These are phyloP conservation scores for Trachemys scripta DNA, from an alignment of 2,113 vertebrate species.

Conservation along the genomic window DNA sequence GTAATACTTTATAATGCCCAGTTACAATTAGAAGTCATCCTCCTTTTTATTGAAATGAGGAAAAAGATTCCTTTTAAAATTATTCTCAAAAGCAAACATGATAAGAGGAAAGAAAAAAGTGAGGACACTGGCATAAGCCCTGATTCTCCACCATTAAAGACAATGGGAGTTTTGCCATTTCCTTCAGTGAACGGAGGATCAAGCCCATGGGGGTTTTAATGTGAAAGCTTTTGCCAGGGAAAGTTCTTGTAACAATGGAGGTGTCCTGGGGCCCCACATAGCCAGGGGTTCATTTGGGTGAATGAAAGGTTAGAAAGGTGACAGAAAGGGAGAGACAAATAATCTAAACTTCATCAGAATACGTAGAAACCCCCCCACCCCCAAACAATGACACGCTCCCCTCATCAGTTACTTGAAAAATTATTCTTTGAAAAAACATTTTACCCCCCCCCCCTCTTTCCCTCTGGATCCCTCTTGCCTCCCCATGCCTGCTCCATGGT, in stretches of 20 bases:
- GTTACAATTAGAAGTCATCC: not conserved
- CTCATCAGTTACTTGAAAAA: not conserved
- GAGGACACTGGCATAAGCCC: not conserved
- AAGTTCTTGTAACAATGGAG: rapidly evolving
- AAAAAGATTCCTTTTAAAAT: not conserved
- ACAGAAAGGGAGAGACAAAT: not conserved
- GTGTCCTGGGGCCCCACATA: not conserved
- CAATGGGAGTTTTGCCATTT: not conserved
- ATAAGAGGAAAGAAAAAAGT: not conserved
- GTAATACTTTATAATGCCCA: not conserved
- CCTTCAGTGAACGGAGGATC: not conserved
- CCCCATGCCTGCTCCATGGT: not conserved
- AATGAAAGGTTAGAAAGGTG: not conserved
- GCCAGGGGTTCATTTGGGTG: not conserved
- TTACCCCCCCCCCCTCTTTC: not conserved
- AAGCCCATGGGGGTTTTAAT: not conserved
- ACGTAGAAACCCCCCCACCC: not conserved
- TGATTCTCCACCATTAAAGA: not conserved
- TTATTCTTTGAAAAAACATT: not conserved
- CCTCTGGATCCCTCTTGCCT: not conserved
- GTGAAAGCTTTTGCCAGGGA: not conserved
- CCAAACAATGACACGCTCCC: not conserved
- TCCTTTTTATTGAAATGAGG: not conserved
- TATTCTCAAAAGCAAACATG: not conserved
- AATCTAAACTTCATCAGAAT: not conserved